Evolutionary conservation across 2,888 invertebrate species (phyloP), one percentile per base, ranked within the genome.

Genomic region (Drosophila sordidula): DNA sequence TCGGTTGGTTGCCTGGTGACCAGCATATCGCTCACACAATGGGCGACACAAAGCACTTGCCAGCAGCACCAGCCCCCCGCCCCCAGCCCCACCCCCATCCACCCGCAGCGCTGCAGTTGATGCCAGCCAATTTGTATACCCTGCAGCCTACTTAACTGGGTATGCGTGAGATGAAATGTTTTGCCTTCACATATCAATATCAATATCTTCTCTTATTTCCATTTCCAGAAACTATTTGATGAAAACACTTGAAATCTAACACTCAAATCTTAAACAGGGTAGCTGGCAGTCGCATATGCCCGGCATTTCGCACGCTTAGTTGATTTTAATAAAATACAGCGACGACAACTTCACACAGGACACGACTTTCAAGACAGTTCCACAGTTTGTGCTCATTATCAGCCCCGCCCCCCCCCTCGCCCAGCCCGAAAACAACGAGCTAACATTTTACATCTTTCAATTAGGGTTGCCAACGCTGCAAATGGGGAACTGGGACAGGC

Each of bases 391-490:
- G 67, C 75, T 75, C 68, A 75, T 75, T 75, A 75, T 71, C 76
- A 75, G 64, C 38, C 22, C 18, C 12, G 29, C 32, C 18, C 18
- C 18, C 18, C 2, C 14, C 29, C 1, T 18, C 46, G 0, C 50
- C 1, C 3, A 4, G 42, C 18, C 32, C 54, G 57, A 38, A 63
- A 63, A 54, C 70, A 75, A 66, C 70, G 70, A 79, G 80, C 80
- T 74, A 79, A 74, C 80, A 74, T 62, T 77, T 80, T 80, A 80
- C 77, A 71, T 77, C 80, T 77, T 71, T 63, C 80, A 83, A 80
- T 80, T 71, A 80, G 77, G 64, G 76, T 77, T 76, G 69, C 65
- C 73, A 78, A 62, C 61, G 61, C 38, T 34, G 49, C 58, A 25
- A 16, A 29, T 9, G 16, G 3, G 6, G 6, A 12, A 0, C 5